phyloP scores from a whole-genome alignment of 2,888 invertebrate species.

The Toxonevra muliebris region DNA sequence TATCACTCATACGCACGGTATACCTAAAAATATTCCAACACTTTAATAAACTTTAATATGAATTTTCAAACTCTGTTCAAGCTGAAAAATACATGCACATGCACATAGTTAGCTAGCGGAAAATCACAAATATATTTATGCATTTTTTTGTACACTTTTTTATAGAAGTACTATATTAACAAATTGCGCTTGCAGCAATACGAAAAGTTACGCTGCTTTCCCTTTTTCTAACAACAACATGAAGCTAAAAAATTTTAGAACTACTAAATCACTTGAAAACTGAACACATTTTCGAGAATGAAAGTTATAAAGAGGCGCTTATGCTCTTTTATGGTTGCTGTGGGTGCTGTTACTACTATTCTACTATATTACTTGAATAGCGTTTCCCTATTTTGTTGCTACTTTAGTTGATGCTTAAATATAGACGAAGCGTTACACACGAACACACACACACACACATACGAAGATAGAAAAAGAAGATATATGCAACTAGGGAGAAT shows the following conservation, averaged over 20 bases:
- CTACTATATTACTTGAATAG: conserved; percentile 2
- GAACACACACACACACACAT: not conserved
- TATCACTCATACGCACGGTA: too few relatives aligned
- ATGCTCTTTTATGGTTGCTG: not conserved
- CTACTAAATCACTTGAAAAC: conserved; percentile 30
- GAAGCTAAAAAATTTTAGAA: conserved; percentile 2
- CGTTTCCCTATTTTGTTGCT: conserved; percentile 9
- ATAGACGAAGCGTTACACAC: not conserved
- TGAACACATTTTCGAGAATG: conserved; percentile 16
- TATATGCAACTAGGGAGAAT: not conserved
- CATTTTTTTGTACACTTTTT: not conserved
- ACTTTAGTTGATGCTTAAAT: not conserved
- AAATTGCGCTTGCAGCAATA: not conserved
- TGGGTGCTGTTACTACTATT: conserved; percentile 2
- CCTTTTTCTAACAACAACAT: not conserved
- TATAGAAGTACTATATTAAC: not conserved
- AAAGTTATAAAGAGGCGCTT: conserved; percentile 28
- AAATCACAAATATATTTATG: not conserved
- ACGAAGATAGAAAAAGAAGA: not conserved
- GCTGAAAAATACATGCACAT: not conserved
- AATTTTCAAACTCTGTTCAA: too few relatives aligned
- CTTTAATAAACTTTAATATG: too few relatives aligned
- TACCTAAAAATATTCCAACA: too few relatives aligned
- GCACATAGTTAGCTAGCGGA: not conserved
- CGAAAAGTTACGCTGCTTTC: conserved; percentile 8